Percentiles rank a stretch among this genome's conserved stretches.
These are phyloP conservation scores for Anguilla obscura DNA, from an alignment of 2,797 vertebrate species.

Conservation along the genomic window DNA sequence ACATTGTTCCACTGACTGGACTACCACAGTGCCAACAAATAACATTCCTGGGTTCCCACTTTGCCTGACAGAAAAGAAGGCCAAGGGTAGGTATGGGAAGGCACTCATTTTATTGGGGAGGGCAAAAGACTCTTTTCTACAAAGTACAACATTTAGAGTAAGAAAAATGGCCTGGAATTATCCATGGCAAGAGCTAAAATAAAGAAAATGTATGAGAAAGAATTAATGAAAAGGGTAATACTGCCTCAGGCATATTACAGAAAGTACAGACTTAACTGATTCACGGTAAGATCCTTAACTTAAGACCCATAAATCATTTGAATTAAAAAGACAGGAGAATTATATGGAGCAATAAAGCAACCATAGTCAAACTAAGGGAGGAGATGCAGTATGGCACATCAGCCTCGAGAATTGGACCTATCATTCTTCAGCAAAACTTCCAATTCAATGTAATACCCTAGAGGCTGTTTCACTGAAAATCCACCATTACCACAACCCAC, in stretches of 20 bases:
- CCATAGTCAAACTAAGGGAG: not conserved
- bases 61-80: constrained; percentile 40
- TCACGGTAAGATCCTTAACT: not conserved
- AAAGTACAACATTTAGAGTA: not conserved
- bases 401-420: not conserved
- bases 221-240: not conserved
- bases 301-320: not conserved
- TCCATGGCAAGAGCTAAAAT: not conserved
- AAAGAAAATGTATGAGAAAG: not conserved
- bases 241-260: not conserved
- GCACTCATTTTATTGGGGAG: constrained; percentile 44
- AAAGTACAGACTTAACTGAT: not conserved
- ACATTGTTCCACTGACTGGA: constrained; percentile 61
- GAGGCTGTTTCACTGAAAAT: not conserved
- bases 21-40: constrained; percentile 66
- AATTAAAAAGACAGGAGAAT: not conserved
- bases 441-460: not conserved
- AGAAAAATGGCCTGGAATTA: constrained; percentile 10
- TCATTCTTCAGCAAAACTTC: not conserved
- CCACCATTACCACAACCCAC: not conserved
- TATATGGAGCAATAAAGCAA: constrained; percentile 5
- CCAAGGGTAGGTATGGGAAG: constrained; percentile 58
- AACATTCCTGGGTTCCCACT: constrained; percentile 58
- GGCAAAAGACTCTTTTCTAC: constrained; percentile 35
- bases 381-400: not conserved